These are phyloP conservation scores for Drosophila obscura DNA, from an alignment of 1,140 invertebrate species.

Conservation along the genomic window DNA sequence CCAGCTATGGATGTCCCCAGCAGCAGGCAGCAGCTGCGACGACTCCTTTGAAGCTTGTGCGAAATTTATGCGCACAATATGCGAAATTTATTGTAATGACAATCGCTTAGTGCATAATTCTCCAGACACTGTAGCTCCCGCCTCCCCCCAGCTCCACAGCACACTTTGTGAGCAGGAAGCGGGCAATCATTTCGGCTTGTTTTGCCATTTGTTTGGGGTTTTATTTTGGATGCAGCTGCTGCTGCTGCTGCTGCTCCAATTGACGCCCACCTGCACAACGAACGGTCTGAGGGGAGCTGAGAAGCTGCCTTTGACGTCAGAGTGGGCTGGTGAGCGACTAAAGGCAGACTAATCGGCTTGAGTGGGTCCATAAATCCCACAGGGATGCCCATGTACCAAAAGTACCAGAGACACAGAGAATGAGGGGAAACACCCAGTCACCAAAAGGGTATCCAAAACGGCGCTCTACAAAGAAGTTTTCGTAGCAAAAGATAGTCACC, in stretches of 20 bases:
- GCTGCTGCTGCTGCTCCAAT: conserved; percentile 68
- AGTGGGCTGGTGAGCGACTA: conserved; percentile 36
- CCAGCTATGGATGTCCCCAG: conserved; percentile 62
- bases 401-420: no score
- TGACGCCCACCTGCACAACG: conserved; percentile 66
- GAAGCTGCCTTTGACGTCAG: conserved; percentile 20
- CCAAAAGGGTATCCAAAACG: no score
- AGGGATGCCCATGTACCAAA: no score
- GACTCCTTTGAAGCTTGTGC: conserved; percentile 73
- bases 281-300: conserved; percentile 16
- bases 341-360: conserved; percentile 3
- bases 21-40: conserved; percentile 30
- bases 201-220: conserved; percentile 35
- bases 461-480: no score
- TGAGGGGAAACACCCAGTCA: no score
- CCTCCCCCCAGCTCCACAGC: conserved; percentile 11
- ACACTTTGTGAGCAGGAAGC: conserved; percentile 59
- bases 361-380: no score
- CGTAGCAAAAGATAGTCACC: no score
- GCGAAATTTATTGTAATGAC: conserved; percentile 81
- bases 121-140: conserved; percentile 5
- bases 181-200: conserved; percentile 63
- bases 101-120: conserved; percentile 78
- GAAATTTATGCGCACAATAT: conserved; percentile 81
- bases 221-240: conserved; percentile 32